Conservation (phyloP, 2,797 vertebrate genomes). For the Smutsia temminckii region DNA sequence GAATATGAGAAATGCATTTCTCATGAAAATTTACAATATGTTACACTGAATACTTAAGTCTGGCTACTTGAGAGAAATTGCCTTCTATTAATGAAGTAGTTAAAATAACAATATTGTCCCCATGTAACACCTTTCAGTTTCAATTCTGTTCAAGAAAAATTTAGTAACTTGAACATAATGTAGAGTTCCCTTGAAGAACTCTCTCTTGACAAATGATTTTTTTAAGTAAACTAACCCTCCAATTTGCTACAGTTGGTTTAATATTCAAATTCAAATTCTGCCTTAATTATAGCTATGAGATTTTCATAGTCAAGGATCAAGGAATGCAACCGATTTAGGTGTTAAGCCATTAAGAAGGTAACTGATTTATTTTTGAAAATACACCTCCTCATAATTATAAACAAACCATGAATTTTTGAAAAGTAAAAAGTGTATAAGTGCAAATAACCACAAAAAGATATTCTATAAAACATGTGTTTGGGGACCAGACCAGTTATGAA, state of each 20-base stretch:
- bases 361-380: neutral
- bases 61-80: constrained; percentile 10
- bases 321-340: neutral
- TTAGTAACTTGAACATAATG: neutral
- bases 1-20: constrained; percentile 38
- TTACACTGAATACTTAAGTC: neutral
- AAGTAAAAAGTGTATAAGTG: neutral
- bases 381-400: neutral
- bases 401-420: neutral
- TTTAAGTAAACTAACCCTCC: neutral
- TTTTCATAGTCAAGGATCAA: constrained; percentile 27
- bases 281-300: neutral
- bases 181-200: neutral
- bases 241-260: constrained; percentile 6
- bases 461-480: neutral
- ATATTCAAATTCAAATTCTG: constrained; percentile 34
- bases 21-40: constrained; percentile 31
- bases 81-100: neutral
- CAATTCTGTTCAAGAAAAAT: constrained; percentile 13
- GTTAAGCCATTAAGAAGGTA: neutral
- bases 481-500: constrained; percentile 15
- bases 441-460: constrained; percentile 20
- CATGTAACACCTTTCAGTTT: constrained; percentile 5
- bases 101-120: constrained; percentile 47
- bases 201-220: neutral